These are phyloP conservation scores for Bursaphelenchus okinawaensis DNA, from an alignment of 2,888 invertebrate species.

Conservation along the genomic window DNA sequence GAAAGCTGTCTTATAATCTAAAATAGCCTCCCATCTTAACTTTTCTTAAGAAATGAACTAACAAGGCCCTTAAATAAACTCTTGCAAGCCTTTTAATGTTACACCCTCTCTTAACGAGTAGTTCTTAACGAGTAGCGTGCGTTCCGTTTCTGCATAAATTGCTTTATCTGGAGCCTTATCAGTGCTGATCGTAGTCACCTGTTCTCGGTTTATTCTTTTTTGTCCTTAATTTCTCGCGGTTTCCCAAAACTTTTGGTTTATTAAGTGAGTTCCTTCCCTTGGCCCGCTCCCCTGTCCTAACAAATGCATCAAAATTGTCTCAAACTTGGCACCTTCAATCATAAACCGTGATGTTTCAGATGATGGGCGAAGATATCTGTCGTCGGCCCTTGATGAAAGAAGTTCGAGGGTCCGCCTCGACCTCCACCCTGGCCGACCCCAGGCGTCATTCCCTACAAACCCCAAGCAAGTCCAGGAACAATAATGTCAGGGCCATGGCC, in stretches of 20 bases:
- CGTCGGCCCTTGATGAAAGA: not conserved
- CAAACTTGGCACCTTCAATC: not conserved
- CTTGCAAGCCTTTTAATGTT: no score
- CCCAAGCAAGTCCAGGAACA: not conserved
- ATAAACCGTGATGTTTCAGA: constrained; percentile 17
- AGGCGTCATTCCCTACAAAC: constrained; percentile 7
- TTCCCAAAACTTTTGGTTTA: not conserved
- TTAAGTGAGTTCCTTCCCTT: not conserved
- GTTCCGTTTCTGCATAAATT: no score
- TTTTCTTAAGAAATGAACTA: no score
- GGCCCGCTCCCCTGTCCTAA: not conserved
- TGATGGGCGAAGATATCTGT: constrained; percentile 22
- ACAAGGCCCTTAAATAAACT: no score
- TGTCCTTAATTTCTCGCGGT: not conserved
- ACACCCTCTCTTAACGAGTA: no score
- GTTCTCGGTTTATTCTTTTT: not conserved
- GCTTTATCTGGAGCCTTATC: not conserved
- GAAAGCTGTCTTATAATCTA: no score
- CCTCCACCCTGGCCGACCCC: constrained; percentile 6
- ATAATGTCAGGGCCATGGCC: not conserved
- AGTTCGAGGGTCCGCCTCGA: constrained; percentile 2
- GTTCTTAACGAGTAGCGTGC: no score
- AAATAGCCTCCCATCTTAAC: no score
- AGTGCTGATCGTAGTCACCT: not conserved
- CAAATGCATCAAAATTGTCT: not conserved